Evolutionary conservation across 2,888 invertebrate genomes (phyloP).

Genomic region (Aspidiotus rigidus): DNA sequence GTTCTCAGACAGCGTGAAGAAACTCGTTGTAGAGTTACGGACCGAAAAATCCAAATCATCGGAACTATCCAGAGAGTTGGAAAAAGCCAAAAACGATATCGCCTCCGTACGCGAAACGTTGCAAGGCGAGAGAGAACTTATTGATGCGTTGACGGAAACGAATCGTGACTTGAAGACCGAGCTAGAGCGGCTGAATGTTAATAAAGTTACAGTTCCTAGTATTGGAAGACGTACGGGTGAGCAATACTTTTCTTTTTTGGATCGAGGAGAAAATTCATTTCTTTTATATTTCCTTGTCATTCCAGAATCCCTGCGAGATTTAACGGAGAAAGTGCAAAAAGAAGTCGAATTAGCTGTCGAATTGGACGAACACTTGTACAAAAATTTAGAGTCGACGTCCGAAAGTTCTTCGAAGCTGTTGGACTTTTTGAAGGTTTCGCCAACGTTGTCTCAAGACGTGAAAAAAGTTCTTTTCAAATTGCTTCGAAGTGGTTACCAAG

Average conservation of each 20-base stretch:
- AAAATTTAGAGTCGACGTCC: slow-evolving; percentile 16
- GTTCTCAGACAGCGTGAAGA: slow-evolving; percentile 1
- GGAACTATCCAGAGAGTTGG: not conserved
- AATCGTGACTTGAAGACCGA: not conserved
- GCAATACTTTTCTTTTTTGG: not conserved
- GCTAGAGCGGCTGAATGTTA: not conserved
- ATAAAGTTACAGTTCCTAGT: too few species aligned
- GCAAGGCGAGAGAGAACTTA: slow-evolving; percentile 1
- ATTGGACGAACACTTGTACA: slow-evolving; percentile 25
- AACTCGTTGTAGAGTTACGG: not conserved
- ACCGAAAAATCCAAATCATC: slow-evolving; percentile 5
- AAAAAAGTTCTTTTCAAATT: slow-evolving; percentile 13
- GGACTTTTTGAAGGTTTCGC: slow-evolving; percentile 7
- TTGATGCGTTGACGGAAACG: not conserved
- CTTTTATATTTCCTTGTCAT: not conserved
- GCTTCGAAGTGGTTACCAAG: slow-evolving; percentile 21
- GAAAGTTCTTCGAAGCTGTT: slow-evolving; percentile 5
- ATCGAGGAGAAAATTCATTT: not conserved
- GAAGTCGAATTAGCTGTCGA: slow-evolving; percentile 28
- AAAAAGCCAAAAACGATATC: not conserved
- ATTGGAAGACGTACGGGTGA: too few species aligned
- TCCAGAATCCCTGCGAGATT: slow-evolving; percentile 15
- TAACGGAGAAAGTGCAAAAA: slow-evolving; percentile 27
- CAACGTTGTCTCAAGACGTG: not conserved
- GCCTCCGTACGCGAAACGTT: not conserved